These are phyloP conservation scores for Sebastes hubbsi DNA, from an alignment of 2,797 vertebrate genomes.

Conservation along the genomic window DNA sequence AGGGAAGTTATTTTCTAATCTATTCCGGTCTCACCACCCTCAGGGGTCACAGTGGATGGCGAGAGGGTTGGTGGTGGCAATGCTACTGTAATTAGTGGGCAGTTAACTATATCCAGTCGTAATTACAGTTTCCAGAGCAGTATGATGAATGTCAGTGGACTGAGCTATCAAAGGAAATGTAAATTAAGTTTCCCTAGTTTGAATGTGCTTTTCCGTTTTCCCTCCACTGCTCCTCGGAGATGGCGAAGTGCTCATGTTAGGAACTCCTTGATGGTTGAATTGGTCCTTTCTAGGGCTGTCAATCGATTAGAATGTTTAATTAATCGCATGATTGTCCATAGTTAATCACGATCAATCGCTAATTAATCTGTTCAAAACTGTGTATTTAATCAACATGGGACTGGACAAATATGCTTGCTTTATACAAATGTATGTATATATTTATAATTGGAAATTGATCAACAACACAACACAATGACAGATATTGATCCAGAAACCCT, in stretches of 20 bases:
- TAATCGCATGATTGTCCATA: too few species aligned
- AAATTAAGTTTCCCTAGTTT: neutral
- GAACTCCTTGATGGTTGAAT: neutral
- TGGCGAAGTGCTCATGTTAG: neutral
- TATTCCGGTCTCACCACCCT: slow-evolving; percentile 21
- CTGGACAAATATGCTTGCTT: too few species aligned
- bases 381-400: too few species aligned
- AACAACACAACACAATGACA: too few species aligned
- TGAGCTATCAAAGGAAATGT: slow-evolving; percentile 9
- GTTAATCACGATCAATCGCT: too few species aligned
- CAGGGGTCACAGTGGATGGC: slow-evolving; percentile 7
- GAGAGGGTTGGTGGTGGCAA: neutral
- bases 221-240: neutral
- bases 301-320: too few species aligned
- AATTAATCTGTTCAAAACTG: too few species aligned
- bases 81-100: slow-evolving; percentile 48
- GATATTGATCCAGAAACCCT: too few species aligned
- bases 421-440: too few species aligned
- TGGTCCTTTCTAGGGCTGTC: too few species aligned
- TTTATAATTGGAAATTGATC: too few species aligned
- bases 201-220: neutral
- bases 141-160: slow-evolving; percentile 31
- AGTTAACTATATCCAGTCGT: slow-evolving; percentile 44
- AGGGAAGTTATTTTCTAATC: slow-evolving; percentile 36
- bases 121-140: slow-evolving; percentile 47